These are phyloP conservation scores for Centropristis striata DNA, from an alignment of 2,113 vertebrate species.

Conservation along the genomic window DNA sequence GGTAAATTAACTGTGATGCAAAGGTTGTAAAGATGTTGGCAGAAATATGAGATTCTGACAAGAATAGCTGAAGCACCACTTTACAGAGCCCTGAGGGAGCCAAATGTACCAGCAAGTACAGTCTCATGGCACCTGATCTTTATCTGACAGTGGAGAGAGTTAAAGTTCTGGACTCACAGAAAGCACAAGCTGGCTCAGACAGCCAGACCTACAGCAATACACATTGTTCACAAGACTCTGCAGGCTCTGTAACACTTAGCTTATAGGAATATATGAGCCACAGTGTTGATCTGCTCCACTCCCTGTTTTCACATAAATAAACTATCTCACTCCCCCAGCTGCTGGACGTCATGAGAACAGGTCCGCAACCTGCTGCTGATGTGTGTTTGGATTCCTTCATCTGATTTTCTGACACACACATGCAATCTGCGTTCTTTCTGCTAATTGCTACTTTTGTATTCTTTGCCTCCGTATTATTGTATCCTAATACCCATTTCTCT, in stretches of 20 bases:
- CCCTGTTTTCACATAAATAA: conserved; percentile 72
- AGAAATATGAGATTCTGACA: conserved; percentile 35
- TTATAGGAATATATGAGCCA: conserved; percentile 42
- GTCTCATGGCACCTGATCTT: conserved; percentile 42
- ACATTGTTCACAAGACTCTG: conserved; percentile 4
- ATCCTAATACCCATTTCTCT: not conserved
- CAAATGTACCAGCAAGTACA: conserved; percentile 20
- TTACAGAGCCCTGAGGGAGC: conserved; percentile 16
- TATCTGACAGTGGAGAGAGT: conserved; percentile 36
- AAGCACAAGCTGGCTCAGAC: conserved; percentile 25
- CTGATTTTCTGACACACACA: conserved; percentile 17
- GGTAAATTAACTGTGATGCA: conserved; percentile 2
- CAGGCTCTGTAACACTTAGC: conserved; percentile 14
- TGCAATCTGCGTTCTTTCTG: not conserved
- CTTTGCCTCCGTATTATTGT: not conserved
- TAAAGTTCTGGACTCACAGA: not conserved
- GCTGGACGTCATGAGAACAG: conserved; percentile 40
- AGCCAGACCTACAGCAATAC: conserved; percentile 4
- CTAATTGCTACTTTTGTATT: not conserved
- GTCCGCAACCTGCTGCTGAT: conserved; percentile 42
- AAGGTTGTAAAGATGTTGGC: conserved; percentile 19
- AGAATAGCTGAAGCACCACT: conserved; percentile 31
- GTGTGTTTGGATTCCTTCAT: conserved; percentile 20
- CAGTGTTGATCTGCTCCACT: conserved; percentile 62
- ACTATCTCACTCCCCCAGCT: conserved; percentile 27